Base-by-base conservation (phyloP, 1,140 invertebrate species). In the Heliconius melpomene region DNA sequence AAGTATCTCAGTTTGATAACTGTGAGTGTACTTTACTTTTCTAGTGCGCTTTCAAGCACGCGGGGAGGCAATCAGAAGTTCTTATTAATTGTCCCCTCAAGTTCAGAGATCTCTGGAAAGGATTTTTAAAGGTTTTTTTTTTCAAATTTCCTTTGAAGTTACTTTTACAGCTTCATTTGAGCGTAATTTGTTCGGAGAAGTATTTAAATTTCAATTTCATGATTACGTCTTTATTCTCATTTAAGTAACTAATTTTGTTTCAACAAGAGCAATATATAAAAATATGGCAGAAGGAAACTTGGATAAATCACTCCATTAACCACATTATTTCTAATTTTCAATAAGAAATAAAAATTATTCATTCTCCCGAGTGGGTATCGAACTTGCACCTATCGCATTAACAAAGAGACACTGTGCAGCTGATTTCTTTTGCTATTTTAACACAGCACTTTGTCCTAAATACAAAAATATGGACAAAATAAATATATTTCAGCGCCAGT, bases 61-160 rank as follows among this genome's bases (percentile, higher is more conserved):
- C 46, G 74, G 36, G 74, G 23, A 52, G 36, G 66, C 38, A 76
- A 79, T 75, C 57, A 71, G 40, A 71, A 77, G 57, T 71, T 76
- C 36, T 46, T 77, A 77, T 71, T 77, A 77, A 77, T 77, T 77
- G 75, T 77, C 36, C 36, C 40, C 29, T 29, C 38, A 5, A 8
- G 18, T 29, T 46, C 54, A 77, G 66, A 70, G 75, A 70, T 29
- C 57, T 29, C 57, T 70, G 38, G 26, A 54, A 77, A 77, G 60
- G 75, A 40, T 66, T 77, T 77, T 26, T 16, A 11, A 77, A 50
- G 75, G 18, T 52, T 70, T 70, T n/a, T 77, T 18, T 70, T 75
- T 77, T 77, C 0, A 5, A 72, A 50, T 29, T 70, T 76, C n/a
- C 60, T 77, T 77, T 71, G 36, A 70, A 77, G 60, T 71, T 66